Conservation (phyloP, 1,140 invertebrate species). For the Pseudomyrmex pallidus region DNA sequence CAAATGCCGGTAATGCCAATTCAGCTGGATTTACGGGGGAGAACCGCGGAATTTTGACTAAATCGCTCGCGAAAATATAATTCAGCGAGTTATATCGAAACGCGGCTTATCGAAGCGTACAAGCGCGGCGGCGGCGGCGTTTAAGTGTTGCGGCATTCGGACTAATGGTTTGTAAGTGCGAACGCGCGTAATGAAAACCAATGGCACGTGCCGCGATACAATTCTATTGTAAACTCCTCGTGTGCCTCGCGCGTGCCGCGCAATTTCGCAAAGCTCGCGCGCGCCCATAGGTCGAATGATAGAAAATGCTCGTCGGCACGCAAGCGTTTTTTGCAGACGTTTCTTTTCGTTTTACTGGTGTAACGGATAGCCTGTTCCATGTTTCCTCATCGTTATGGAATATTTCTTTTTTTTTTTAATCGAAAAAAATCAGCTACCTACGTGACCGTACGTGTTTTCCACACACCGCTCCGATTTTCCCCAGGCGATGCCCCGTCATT, state of each 20-base stretch:
- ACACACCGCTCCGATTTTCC: background rate
- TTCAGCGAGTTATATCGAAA: constrained; percentile 3
- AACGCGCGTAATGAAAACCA: constrained; percentile 39
- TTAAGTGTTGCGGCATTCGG: constrained; percentile 22
- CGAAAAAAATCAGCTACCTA: constrained; percentile 19
- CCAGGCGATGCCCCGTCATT: background rate
- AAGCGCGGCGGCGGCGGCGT: background rate
- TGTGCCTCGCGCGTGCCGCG: background rate
- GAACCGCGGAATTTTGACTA: constrained; percentile 23
- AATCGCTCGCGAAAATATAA: constrained; percentile 43
- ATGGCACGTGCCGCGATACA: constrained; percentile 30
- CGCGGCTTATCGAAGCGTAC: background rate
- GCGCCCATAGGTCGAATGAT: background rate
- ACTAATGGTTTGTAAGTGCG: constrained; percentile 47
- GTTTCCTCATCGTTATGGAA: constrained; percentile 3
- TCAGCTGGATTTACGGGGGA: background rate
- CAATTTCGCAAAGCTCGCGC: background rate
- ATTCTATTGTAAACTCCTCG: constrained; percentile 32
- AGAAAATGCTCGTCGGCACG: background rate
- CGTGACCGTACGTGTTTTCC: background rate
- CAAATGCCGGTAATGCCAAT: constrained; percentile 3
- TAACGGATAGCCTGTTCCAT: background rate
- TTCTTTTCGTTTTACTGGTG: constrained; percentile 8
- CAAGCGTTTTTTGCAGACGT: background rate
- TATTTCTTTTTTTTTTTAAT: background rate